Conservation (phyloP, 1,140 invertebrate species). For the Pemphigus obesinymphae region DNA sequence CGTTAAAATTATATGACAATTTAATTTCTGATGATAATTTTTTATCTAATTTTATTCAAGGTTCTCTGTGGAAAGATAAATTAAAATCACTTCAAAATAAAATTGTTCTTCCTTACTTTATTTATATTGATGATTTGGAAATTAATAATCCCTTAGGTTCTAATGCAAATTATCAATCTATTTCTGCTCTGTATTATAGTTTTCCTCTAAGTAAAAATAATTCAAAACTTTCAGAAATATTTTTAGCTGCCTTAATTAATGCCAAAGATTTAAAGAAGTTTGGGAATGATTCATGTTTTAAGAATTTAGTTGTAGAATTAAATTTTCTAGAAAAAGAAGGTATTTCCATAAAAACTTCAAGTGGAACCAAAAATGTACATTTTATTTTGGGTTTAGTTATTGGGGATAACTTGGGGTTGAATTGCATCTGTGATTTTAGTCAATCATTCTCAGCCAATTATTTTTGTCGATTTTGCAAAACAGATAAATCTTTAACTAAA, state of each 20-base stretch:
- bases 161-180: not conserved
- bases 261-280: not conserved
- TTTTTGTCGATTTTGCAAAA: not conserved
- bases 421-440: not conserved
- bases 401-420: not conserved
- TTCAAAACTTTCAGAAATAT: not conserved
- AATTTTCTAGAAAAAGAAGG: not conserved
- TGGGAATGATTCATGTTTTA: not conserved
- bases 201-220: not conserved
- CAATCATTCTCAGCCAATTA: not conserved
- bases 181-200: not conserved
- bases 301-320: not conserved
- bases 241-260: not conserved
- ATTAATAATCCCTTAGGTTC: not conserved
- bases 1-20: not conserved
- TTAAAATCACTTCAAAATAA: not conserved
- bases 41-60: not conserved
- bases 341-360: not conserved
- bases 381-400: not conserved
- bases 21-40: not conserved
- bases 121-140: no score
- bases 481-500: not conserved
- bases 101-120: not conserved
- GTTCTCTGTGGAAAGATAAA: not conserved
- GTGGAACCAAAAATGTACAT: not conserved